phyloP scores from a whole-genome alignment of 2,888 invertebrate genomes.

The Drosophila mimetica region DNA sequence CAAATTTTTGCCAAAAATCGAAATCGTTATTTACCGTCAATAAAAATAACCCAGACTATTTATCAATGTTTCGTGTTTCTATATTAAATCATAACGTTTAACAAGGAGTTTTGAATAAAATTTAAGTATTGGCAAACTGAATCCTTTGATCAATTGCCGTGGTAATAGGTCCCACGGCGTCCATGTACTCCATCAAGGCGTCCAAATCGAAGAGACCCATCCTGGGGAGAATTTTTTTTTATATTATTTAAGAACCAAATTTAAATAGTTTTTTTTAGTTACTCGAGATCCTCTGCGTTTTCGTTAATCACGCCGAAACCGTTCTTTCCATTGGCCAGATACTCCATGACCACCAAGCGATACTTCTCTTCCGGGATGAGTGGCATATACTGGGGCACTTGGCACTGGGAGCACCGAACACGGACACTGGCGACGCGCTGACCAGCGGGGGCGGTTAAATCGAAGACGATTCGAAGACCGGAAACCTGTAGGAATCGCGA shows the following conservation, averaged over 20 bases:
- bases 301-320: constrained; percentile 86
- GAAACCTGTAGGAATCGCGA: constrained; percentile 86
- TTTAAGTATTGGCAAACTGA: constrained; percentile 30
- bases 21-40: too few relatives aligned
- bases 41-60: too few relatives aligned
- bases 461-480: constrained; percentile 85
- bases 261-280: constrained; percentile 25
- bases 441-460: constrained; percentile 86
- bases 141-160: constrained; percentile 70
- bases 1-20: too few relatives aligned
- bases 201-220: constrained; percentile 77
- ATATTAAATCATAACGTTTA: too few relatives aligned
- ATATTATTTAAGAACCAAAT: neutral
- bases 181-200: constrained; percentile 71
- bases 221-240: constrained; percentile 40
- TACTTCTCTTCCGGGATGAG: constrained; percentile 86
- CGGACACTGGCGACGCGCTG: constrained; percentile 86
- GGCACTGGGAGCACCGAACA: constrained; percentile 88
- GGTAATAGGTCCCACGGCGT: constrained; percentile 58
- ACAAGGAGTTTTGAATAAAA: neutral
- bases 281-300: constrained; percentile 78
- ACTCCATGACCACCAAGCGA: constrained; percentile 87
- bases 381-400: constrained; percentile 87
- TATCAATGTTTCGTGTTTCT: too few relatives aligned
- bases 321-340: constrained; percentile 89